These are phyloP conservation scores for Unio delphinus DNA, from an alignment of 2,888 invertebrate species.

Conservation along the genomic window DNA sequence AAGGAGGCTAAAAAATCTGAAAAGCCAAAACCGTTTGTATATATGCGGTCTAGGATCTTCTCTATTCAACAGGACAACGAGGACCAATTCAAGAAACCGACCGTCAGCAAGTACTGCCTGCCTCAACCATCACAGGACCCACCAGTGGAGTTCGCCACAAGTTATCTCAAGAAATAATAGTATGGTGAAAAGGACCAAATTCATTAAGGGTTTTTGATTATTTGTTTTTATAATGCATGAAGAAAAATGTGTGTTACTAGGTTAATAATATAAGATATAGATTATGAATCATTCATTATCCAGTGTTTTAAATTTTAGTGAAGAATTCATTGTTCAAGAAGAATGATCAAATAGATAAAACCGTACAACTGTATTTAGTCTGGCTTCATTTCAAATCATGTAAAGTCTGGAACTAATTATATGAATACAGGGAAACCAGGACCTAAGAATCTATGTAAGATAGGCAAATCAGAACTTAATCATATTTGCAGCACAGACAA, in stretches of 20 bases:
- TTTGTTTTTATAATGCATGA: not conserved
- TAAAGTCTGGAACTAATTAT: too few relatives aligned
- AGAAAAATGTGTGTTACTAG: not conserved
- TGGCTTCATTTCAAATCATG: too few relatives aligned
- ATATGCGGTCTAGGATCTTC: conserved; percentile 57
- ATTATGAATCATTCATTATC: conserved; percentile 5
- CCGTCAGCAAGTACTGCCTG: conserved; percentile 34
- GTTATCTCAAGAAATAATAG: conserved; percentile 26
- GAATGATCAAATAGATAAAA: too few relatives aligned
- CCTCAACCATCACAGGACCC: conserved; percentile 18
- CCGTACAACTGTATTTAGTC: too few relatives aligned
- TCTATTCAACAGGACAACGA: conserved; percentile 52
- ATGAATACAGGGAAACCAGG: too few relatives aligned
- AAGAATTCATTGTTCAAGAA: too few relatives aligned
- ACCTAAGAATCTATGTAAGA: too few relatives aligned
- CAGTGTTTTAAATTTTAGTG: not conserved
- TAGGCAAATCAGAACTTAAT: too few relatives aligned
- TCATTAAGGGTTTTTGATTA: too few relatives aligned
- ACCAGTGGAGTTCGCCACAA: conserved; percentile 33
- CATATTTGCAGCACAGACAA: too few relatives aligned
- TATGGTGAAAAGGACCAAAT: too few relatives aligned
- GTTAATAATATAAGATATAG: conserved; percentile 1
- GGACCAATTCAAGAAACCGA: conserved; percentile 28
- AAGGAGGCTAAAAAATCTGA: conserved; percentile 33
- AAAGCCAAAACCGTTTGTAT: conserved; percentile 59